A percentile compares a stretch with the other conserved stretches of the same genome.
These are phyloP conservation scores for Zosterops japonicus DNA, from an alignment of 2,113 vertebrate species.

Conservation along the genomic window DNA sequence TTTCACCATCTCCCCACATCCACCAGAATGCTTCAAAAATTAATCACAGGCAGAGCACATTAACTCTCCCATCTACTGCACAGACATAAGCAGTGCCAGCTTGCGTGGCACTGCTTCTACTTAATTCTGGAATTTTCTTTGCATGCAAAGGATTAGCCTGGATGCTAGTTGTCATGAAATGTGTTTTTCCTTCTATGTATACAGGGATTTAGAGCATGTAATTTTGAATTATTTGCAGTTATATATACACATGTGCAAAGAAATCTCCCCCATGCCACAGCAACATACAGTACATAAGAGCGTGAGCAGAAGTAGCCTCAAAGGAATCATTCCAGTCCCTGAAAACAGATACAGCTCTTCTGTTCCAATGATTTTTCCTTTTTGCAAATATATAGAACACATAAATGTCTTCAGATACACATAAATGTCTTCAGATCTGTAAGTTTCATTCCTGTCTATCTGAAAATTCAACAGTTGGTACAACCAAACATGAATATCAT, in stretches of 20 bases:
- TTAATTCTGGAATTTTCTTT: conserved; percentile 9
- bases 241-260: not conserved
- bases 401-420: not conserved
- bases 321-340: not conserved
- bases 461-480: not conserved
- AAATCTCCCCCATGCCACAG: not conserved
- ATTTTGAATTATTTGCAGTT: not conserved
- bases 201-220: not conserved
- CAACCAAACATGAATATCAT: not conserved
- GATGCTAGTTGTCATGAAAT: not conserved
- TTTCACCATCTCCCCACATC: not conserved
- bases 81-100: not conserved
- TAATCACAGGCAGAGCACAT: not conserved
- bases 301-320: not conserved
- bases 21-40: not conserved
- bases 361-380: not conserved
- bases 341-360: not conserved
- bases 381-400: not conserved
- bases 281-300: not conserved
- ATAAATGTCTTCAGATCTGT: not conserved
- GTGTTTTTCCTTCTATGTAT: not conserved
- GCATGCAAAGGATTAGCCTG: not conserved
- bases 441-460: not conserved
- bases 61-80: not conserved
- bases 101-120: not conserved